Evolutionary conservation across 2,113 vertebrate species (phyloP), one percentile per base, ranked within the genome.

Genomic region (Hemichromis elongatus): DNA sequence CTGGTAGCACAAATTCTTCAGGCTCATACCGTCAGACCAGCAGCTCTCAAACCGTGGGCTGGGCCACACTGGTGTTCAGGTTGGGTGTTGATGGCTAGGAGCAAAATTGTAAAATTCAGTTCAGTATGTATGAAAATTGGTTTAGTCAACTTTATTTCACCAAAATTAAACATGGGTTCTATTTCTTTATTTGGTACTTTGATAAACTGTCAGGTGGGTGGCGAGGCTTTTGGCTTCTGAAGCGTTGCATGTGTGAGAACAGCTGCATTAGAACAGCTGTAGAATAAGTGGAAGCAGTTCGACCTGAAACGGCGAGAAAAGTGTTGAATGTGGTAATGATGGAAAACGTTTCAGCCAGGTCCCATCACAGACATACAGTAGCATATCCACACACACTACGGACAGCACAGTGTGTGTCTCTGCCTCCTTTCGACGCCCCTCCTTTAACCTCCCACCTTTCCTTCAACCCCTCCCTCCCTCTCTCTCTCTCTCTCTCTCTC

Each of bases 391-490:
- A 90, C 28, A 42, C 8, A 33, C 24, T 70, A 42, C 28, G 7
- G 82, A 42, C 45, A 85, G 16, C 63, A 33, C 80, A 57, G 26
- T 83, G 26, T 77, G 66, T 56, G 86, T 90, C 84, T 84, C 87
- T 79, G 83, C 90, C 91, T 90, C 87, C 75, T 92, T 92, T 92
- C 87, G 70, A 88, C 85, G 91, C 92, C 90, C 89, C 89, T 89
- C 85, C 81, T 82, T 82, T 89, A 81, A 88, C 85, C 94, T 93
- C 90, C 91, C 92, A 93, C 89, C 90, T 90, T 91, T 88, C 81
- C 80, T 81, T 16, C 91, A 77, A 88, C 79, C 88, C 84, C 92
- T 90, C 92, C 86, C 82, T 26, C 80, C 77, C 70, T 73, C 81
- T 24, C 73, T 47, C 61, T 47, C 81, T 61, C 88, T 82, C 87